Percentiles rank a stretch among this genome's conserved stretches.
phyloP scores from a whole-genome alignment of 2,888 invertebrate genomes.

The Helobdella robusta region DNA sequence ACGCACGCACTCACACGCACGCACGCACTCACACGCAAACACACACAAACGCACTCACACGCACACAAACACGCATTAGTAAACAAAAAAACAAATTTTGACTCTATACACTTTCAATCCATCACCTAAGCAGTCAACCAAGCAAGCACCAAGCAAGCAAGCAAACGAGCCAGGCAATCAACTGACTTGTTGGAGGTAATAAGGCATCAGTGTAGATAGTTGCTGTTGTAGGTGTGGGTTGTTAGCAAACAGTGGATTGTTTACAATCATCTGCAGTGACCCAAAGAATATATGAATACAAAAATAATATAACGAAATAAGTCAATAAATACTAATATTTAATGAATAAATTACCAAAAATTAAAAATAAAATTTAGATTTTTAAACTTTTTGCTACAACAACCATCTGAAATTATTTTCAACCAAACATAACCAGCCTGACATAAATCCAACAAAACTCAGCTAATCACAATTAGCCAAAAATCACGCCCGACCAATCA shows the following conservation, averaged over 20 bases:
- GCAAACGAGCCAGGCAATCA: background rate
- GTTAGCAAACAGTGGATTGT: constrained; percentile 74
- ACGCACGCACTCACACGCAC: too few relatives aligned
- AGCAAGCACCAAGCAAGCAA: background rate
- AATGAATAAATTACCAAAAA: too few relatives aligned
- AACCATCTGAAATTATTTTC: too few relatives aligned
- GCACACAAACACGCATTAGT: background rate
- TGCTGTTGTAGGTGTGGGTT: constrained; percentile 65
- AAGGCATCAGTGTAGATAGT: constrained; percentile 54
- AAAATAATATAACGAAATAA: too few relatives aligned
- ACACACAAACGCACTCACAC: too few relatives aligned
- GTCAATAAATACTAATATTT: too few relatives aligned
- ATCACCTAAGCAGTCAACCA: background rate
- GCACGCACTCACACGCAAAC: too few relatives aligned
- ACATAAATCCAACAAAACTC: too few relatives aligned
- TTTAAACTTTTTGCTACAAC: too few relatives aligned
- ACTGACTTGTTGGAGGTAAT: constrained; percentile 44
- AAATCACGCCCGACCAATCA: background rate
- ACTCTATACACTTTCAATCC: background rate
- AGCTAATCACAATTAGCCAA: background rate
- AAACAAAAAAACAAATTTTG: background rate
- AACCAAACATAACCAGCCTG: too few relatives aligned
- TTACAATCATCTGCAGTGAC: constrained; percentile 29
- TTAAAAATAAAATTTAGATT: too few relatives aligned
- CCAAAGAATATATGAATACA: too few relatives aligned